Conservation (phyloP, 2,888 invertebrate genomes). For the Ornithoptera priamus region DNA sequence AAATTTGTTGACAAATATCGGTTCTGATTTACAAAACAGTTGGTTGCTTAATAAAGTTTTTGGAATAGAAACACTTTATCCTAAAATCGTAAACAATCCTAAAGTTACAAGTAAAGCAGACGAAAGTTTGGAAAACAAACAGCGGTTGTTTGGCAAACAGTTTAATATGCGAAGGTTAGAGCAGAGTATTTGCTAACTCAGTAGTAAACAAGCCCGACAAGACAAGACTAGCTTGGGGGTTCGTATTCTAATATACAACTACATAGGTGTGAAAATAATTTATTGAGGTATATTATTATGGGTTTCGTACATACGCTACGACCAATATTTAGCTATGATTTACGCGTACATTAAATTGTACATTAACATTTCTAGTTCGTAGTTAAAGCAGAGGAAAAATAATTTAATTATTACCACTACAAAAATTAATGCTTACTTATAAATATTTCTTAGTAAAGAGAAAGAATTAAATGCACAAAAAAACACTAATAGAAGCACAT, state of each 20-base stretch:
- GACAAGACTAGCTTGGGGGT: not conserved
- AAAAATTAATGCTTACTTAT: too few relatives aligned
- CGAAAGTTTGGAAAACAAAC: constrained; percentile 18
- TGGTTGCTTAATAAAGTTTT: not conserved
- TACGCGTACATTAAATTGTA: too few relatives aligned
- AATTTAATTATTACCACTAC: too few relatives aligned
- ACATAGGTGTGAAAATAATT: not conserved
- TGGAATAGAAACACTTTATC: not conserved
- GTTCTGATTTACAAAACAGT: not conserved
- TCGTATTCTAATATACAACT: not conserved
- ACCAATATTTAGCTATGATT: too few relatives aligned
- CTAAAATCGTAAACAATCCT: constrained; percentile 11
- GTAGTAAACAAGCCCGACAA: constrained; percentile 1
- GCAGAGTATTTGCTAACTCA: constrained; percentile 15
- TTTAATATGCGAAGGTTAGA: constrained; percentile 16
- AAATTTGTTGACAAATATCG: too few relatives aligned
- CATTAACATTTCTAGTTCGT: too few relatives aligned
- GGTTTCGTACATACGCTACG: too few relatives aligned
- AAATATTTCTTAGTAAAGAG: too few relatives aligned
- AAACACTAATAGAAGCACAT: too few relatives aligned
- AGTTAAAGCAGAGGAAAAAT: too few relatives aligned
- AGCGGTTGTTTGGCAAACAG: constrained; percentile 17
- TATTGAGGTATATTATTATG: not conserved
- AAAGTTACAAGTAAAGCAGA: constrained; percentile 5
- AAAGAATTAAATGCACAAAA: too few relatives aligned